These are phyloP conservation scores for Hirundo rustica DNA, from an alignment of 2,797 vertebrate species.

Conservation along the genomic window DNA sequence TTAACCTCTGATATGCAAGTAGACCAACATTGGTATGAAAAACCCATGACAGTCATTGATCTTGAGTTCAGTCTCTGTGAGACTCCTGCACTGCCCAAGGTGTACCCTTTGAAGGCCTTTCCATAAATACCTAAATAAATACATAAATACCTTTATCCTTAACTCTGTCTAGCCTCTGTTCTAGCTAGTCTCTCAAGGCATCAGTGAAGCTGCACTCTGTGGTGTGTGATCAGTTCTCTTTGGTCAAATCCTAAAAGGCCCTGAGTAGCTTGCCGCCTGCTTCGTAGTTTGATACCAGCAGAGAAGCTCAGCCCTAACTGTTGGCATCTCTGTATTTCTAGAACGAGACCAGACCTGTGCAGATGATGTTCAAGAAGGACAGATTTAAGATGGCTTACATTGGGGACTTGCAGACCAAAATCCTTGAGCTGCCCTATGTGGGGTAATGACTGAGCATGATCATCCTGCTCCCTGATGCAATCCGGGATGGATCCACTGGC, in stretches of 20 bases:
- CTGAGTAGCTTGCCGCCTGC: background rate
- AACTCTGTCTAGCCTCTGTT: too few relatives aligned
- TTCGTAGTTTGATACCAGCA: background rate
- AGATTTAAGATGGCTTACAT: slow-evolving; percentile 78
- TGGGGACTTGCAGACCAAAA: slow-evolving; percentile 72
- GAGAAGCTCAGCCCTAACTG: background rate
- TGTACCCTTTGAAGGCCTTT: too few relatives aligned
- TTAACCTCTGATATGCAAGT: too few relatives aligned
- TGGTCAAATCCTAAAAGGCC: background rate
- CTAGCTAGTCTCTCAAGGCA: too few relatives aligned
- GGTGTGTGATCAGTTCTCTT: background rate
- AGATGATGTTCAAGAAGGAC: slow-evolving; percentile 85
- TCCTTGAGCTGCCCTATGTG: slow-evolving; percentile 86
- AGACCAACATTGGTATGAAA: too few relatives aligned
- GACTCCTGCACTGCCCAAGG: too few relatives aligned
- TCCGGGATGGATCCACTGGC: slow-evolving; percentile 78
- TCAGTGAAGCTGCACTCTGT: background rate
- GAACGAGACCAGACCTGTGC: slow-evolving; percentile 75
- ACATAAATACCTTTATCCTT: too few relatives aligned
- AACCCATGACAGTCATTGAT: too few relatives aligned
- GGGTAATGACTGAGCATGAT: slow-evolving; percentile 83
- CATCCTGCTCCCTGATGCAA: slow-evolving; percentile 82
- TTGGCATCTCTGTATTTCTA: background rate
- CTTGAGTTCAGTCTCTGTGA: too few relatives aligned
- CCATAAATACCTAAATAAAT: too few relatives aligned